phyloP scores from a whole-genome alignment of 2,888 invertebrate genomes.

The Cantharis rufa region DNA sequence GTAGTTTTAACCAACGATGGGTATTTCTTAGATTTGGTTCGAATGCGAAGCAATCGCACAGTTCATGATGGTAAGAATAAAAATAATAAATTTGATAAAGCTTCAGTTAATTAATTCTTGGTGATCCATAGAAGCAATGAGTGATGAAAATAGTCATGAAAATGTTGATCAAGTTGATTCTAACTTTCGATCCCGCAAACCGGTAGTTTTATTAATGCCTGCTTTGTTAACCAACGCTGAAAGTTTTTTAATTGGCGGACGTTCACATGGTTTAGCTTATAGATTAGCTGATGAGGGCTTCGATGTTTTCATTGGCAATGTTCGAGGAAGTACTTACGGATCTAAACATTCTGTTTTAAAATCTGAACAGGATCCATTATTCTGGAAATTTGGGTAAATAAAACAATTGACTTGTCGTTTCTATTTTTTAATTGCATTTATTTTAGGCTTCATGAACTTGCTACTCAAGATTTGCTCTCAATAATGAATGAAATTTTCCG shows the following conservation, averaged over 20 bases:
- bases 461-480: slow-evolving; percentile 73
- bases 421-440: not conserved
- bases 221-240: slow-evolving; percentile 75
- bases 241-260: slow-evolving; percentile 73
- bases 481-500: slow-evolving; percentile 69
- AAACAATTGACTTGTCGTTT: not conserved
- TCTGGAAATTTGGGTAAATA: slow-evolving; percentile 53
- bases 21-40: slow-evolving; percentile 53
- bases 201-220: slow-evolving; percentile 72
- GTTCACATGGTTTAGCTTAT: slow-evolving; percentile 58
- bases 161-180: not conserved
- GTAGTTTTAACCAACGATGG: slow-evolving; percentile 55
- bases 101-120: too few species aligned
- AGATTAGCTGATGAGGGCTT: slow-evolving; percentile 56
- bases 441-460: slow-evolving; percentile 78
- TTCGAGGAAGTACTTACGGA: slow-evolving; percentile 63
- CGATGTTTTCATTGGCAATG: slow-evolving; percentile 65
- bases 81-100: not conserved
- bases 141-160: too few species aligned
- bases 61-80: not conserved
- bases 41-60: slow-evolving; percentile 36
- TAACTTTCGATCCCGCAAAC: slow-evolving; percentile 40
- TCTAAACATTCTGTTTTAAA: slow-evolving; percentile 54
- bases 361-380: slow-evolving; percentile 45
- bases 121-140: too few species aligned